Base-by-base conservation (phyloP, 2,113 vertebrate genomes). In the Thalassarche chlororhynchos region DNA sequence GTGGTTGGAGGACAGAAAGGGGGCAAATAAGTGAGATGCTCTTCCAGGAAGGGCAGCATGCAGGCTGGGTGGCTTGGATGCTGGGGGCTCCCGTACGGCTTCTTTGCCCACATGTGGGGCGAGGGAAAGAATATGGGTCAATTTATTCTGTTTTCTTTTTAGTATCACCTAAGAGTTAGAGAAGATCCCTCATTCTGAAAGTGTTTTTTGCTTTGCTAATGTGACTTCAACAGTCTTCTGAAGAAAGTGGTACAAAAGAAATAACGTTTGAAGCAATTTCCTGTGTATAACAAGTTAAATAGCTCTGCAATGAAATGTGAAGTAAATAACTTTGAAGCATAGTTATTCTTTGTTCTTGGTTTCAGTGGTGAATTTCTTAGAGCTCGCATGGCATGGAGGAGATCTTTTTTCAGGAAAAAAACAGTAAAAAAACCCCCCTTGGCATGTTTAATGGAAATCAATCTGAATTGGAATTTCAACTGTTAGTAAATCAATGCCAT, bases 401-500 rank as follows among this genome's bases (percentile, higher is more conserved):
- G 94, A 91, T 92, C 57, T 74, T 84, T 84, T 96, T 95, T 90
- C 68, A 93, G 66, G 42, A 51, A 75, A 85, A 52, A 89, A 72
- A 5, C 1, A 65, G 58, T 71, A 34, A 74, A 92, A 77, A 83
- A 64, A 34, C 16, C 34, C 38, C 38, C 61, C 49, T 96, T 96
- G 96, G 92, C 90, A 93, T 83, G 80, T 91, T 95, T 84, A 32
- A 91, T 94, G 93, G 94, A 97, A 97, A 97, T 94, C 57, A 66
- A 86, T 91, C 82, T 80, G 62, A 96, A 95, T 21, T 93, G 94
- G 86, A 96, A 94, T 90, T 96, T 96, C 75, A 86, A 36, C 96
- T 95, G 84, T 72, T 88, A 78, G 90, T 93, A 97, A 96, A 96
- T 97, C 93, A 92, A 96, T 96, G 93, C 97, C 96, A 95, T 98